phyloP scores from a whole-genome alignment of 2,113 vertebrate genomes.

The Silurus asotus region DNA sequence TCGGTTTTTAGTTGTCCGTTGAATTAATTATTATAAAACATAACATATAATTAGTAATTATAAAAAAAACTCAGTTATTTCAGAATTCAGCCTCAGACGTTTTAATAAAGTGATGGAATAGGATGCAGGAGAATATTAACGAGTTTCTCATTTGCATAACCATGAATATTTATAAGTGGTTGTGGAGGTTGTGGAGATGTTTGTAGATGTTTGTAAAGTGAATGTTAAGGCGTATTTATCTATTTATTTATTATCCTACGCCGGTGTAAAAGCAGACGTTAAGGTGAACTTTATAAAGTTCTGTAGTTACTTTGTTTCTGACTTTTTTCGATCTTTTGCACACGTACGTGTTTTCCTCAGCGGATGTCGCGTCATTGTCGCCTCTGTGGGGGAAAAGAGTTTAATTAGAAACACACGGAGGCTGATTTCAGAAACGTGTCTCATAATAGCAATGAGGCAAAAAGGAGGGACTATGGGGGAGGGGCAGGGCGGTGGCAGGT shows the following conservation, averaged over 20 bases:
- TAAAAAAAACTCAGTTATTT: not conserved
- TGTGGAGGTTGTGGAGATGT: not conserved
- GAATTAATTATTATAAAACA: no score
- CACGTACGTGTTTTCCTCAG: constrained; percentile 10
- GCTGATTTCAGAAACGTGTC: constrained; percentile 63
- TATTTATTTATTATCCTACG: not conserved
- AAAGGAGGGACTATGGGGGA: no score
- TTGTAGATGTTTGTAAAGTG: not conserved
- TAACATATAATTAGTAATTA: no score
- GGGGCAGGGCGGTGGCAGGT: constrained; percentile 35
- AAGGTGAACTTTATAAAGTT: constrained; percentile 8
- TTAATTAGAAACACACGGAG: constrained; percentile 51
- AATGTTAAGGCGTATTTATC: not conserved
- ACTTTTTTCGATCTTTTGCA: not conserved
- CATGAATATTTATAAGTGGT: not conserved
- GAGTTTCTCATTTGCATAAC: not conserved
- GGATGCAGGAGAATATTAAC: not conserved
- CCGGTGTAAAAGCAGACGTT: no score
- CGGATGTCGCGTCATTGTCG: constrained; percentile 30
- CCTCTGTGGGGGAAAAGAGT: constrained; percentile 50
- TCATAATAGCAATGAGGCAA: constrained; percentile 72
- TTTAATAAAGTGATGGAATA: not conserved
- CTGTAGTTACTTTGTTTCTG: not conserved
- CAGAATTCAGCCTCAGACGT: not conserved
- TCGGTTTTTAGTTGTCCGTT: no score